These are phyloP conservation scores for Fabriciana adippe DNA, from an alignment of 2,888 invertebrate species.

Conservation along the genomic window DNA sequence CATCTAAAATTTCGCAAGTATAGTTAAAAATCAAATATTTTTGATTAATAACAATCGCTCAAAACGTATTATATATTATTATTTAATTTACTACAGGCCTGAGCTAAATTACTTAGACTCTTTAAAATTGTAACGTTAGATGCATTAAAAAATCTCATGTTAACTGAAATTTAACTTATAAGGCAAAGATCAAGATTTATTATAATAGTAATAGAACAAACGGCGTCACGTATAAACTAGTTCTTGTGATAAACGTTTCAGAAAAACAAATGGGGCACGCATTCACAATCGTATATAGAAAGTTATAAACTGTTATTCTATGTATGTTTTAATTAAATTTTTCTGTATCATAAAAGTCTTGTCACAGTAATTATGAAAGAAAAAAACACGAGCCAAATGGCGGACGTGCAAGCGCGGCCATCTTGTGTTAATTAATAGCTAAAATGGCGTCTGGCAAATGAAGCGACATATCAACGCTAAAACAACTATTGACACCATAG, in stretches of 20 bases:
- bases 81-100: too few relatives aligned
- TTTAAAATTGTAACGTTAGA: too few relatives aligned
- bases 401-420: slow-evolving; percentile 30
- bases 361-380: slow-evolving; percentile 25
- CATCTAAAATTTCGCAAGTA: too few relatives aligned
- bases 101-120: too few relatives aligned
- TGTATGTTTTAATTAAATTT: slow-evolving; percentile 24
- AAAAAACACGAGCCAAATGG: slow-evolving; percentile 27
- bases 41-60: too few relatives aligned
- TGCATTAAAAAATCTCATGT: too few relatives aligned
- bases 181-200: too few relatives aligned
- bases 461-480: slow-evolving; percentile 40
- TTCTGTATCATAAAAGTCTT: slow-evolving; percentile 27
- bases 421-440: slow-evolving; percentile 35
- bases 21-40: too few relatives aligned
- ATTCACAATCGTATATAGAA: slow-evolving; percentile 22
- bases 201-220: background rate
- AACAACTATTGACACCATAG: slow-evolving; percentile 32
- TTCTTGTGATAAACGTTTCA: slow-evolving; percentile 9
- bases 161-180: too few relatives aligned
- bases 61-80: too few relatives aligned
- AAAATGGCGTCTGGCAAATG: slow-evolving; percentile 37
- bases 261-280: slow-evolving; percentile 16
- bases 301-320: slow-evolving; percentile 24
- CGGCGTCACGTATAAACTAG: background rate